Conservation (phyloP, 2,113 vertebrate genomes). For the Microcebus ravelobensis region DNA sequence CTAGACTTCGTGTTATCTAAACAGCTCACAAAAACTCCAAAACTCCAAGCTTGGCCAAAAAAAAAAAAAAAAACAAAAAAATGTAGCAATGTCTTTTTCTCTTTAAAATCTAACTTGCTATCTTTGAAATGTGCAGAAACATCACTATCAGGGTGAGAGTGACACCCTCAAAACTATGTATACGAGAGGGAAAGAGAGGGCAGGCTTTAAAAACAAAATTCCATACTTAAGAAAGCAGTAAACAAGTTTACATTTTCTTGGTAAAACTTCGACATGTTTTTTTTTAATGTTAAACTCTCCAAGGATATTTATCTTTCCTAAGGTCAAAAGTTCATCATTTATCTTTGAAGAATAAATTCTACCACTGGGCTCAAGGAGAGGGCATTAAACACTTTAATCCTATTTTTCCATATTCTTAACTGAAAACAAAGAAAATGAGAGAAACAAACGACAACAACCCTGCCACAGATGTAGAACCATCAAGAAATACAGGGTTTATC, state of each 20-base stretch:
- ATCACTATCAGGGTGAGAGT: neutral
- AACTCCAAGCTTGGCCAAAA: neutral
- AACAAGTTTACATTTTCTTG: neutral
- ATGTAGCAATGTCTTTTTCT: neutral
- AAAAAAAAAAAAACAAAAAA: neutral
- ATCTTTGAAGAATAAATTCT: slow-evolving; percentile 29
- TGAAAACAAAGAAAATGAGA: neutral
- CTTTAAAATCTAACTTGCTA: neutral
- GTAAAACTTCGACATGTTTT: neutral
- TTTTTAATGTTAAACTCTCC: neutral
- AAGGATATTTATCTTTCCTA: slow-evolving; percentile 7
- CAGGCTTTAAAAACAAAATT: neutral
- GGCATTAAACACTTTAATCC: neutral
- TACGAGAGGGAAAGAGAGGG: neutral
- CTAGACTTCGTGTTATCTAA: neutral
- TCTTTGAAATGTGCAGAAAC: neutral
- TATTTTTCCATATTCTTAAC: neutral
- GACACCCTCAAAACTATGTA: neutral
- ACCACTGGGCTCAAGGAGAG: neutral
- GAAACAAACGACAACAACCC: neutral
- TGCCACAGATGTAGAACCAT: neutral
- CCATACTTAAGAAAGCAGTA: neutral
- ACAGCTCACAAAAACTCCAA: slow-evolving; percentile 13
- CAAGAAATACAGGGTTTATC: neutral
- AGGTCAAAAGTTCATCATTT: neutral